Evolutionary conservation across 2,888 invertebrate species (phyloP).

Genomic region (Drosophila lacicola): DNA sequence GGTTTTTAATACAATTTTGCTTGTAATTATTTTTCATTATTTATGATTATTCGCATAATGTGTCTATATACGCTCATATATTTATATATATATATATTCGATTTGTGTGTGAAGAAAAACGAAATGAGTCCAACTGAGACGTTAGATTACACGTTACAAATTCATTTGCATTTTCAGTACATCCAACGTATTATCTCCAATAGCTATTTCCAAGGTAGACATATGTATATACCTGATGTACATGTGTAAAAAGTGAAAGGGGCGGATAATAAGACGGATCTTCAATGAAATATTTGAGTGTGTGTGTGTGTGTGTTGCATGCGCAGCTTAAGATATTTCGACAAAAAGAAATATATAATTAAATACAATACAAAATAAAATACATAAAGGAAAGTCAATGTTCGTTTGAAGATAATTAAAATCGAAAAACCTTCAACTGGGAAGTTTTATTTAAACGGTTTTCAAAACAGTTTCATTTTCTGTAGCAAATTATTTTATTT

Average conservation of each 20-base stretch:
- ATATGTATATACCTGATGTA: neutral
- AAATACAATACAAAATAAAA: neutral
- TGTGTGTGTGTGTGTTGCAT: conserved; percentile 8
- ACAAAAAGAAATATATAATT: neutral
- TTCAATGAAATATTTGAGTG: neutral
- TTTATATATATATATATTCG: neutral
- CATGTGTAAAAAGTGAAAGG: conserved; percentile 36
- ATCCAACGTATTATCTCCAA: conserved; percentile 4
- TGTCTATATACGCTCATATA: neutral
- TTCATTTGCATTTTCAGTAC: conserved; percentile 41
- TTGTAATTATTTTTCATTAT: conserved; percentile 60
- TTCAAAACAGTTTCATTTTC: too few relatives aligned
- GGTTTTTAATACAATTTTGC: conserved; percentile 50
- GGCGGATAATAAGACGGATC: conserved; percentile 2
- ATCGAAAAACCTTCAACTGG: neutral
- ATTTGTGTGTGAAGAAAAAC: conserved; percentile 14
- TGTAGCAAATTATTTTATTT: too few relatives aligned
- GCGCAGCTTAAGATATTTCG: neutral
- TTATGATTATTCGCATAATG: conserved; percentile 51
- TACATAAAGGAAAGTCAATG: neutral
- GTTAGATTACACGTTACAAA: conserved; percentile 22
- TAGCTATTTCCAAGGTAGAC: conserved; percentile 30
- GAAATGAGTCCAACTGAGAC: conserved; percentile 32
- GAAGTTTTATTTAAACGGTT: neutral
- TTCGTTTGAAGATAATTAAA: neutral